Evolutionary conservation across 2,797 vertebrate genomes (phyloP).

Genomic region (Aselliscus stoliczkanus): DNA sequence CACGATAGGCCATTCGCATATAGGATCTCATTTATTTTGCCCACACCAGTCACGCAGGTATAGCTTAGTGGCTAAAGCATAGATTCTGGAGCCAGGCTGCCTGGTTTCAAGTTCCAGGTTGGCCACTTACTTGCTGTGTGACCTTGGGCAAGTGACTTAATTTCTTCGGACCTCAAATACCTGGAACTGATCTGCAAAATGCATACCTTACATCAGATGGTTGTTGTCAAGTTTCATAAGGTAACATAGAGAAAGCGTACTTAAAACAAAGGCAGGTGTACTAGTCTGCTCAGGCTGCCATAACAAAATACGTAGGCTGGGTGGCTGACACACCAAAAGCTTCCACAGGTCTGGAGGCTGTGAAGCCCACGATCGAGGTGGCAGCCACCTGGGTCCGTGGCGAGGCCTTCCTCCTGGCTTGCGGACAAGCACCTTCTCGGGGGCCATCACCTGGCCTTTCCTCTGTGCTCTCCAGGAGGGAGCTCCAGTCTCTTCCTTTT

Average conservation of each 20-base stretch:
- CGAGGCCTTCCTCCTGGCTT: not conserved
- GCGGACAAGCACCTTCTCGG: not conserved
- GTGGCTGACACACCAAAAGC: not conserved
- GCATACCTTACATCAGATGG: not conserved
- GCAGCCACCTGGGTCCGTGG: not conserved
- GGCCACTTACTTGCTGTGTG: not conserved
- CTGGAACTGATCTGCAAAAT: not conserved
- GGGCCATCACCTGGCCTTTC: no score
- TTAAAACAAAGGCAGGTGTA: not conserved
- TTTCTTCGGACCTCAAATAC: not conserved
- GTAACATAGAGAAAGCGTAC: not conserved
- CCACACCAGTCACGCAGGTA: not conserved
- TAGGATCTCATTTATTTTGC: not conserved
- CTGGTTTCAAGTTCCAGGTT: not conserved
- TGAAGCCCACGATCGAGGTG: not conserved
- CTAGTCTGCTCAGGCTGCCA: not conserved
- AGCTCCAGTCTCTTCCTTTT: not conserved
- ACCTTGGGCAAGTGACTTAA: not conserved
- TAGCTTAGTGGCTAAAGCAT: not conserved
- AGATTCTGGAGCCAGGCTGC: not conserved
- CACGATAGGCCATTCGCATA: accelerated
- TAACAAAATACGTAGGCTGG: not conserved
- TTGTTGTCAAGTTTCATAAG: not conserved
- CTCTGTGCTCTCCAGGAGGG: not conserved
- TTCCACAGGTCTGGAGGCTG: not conserved